Evolutionary conservation across 2,113 vertebrate species (phyloP).

Genomic region (Phodopus roborovskii): DNA sequence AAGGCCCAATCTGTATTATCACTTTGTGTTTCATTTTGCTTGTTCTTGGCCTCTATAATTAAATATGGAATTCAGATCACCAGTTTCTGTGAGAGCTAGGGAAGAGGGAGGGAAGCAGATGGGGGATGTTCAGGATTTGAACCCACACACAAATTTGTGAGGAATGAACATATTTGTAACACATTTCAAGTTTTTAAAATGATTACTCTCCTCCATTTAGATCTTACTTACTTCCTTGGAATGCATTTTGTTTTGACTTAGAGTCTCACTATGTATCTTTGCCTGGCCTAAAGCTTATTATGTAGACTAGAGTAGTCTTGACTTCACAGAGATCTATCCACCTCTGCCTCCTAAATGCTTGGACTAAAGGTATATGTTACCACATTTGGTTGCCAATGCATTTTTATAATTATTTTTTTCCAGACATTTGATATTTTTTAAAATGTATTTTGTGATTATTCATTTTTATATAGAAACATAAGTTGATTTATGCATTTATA

Average conservation of each 20-base stretch:
- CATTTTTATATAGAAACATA: conserved; percentile 12
- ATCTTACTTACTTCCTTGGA: background rate
- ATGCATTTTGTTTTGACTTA: background rate
- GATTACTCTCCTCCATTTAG: background rate
- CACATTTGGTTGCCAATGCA: background rate
- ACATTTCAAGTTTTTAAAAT: conserved; percentile 26
- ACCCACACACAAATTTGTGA: background rate
- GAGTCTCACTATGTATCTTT: background rate
- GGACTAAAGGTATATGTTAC: too few relatives aligned
- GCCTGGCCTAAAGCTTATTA: background rate
- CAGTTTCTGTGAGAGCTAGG: background rate
- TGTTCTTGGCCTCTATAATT: conserved; percentile 11
- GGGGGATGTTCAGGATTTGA: background rate
- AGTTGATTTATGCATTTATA: background rate
- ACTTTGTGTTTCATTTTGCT: background rate
- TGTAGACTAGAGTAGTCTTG: background rate
- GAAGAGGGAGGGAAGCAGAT: background rate
- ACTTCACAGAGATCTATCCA: too few relatives aligned
- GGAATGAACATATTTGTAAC: background rate
- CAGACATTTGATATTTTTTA: background rate
- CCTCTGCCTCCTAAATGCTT: too few relatives aligned
- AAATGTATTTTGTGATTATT: background rate
- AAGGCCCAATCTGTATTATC: background rate
- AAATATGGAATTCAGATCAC: background rate
- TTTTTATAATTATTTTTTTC: conserved; percentile 21